Evolutionary conservation across 2,888 invertebrate genomes (phyloP), one percentile per base, ranked within the genome.

Genomic region (Periphyllus acericola): DNA sequence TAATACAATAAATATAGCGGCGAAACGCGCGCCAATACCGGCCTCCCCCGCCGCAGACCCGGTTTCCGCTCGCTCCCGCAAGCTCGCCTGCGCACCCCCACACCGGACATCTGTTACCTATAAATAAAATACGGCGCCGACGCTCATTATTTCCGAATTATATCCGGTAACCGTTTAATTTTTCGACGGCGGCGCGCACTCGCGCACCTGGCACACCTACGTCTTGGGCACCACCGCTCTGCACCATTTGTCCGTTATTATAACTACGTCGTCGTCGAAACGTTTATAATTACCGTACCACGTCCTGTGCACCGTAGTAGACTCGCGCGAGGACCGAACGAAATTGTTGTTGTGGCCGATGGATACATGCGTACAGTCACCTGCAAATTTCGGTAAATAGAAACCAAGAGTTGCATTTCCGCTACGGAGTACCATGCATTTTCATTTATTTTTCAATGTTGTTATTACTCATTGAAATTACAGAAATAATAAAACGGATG

Each of bases 111-210:
- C 82, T 83, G 82, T 83, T 83, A 83, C 82, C 82, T 83, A 83
- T 83, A 83, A 83, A 83, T 83, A 83, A 83, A 83, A 83, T 75
- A 74, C 74, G 55, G 55, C 34, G 60, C 29, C 60, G 52, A 3
- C 83, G 74, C 74, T 83, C 83, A 83, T 83, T 83, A 83, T 83
- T 83, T 75, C 83, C 83, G 74, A 83, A 83, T 83, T 83, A 83
- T 60, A 74, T 36, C 83, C 71, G 25, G 60, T 60, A 83, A 83
- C 34, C 29, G 74, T 74, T 83, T 83, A 55, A 83, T 74, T 83
- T 83, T 83, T 83, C 83, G 83, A 82, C 82, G 52, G 46, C 46
- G 68, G 14, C 46, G 14, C 14, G 14, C 5, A 11, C 68, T 29
- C 25, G 82, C 34, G 72, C 82, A 83, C 82, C 82, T 83, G 82